phyloP scores from a whole-genome alignment of 1,140 invertebrate genomes.

The Venturia canescens region DNA sequence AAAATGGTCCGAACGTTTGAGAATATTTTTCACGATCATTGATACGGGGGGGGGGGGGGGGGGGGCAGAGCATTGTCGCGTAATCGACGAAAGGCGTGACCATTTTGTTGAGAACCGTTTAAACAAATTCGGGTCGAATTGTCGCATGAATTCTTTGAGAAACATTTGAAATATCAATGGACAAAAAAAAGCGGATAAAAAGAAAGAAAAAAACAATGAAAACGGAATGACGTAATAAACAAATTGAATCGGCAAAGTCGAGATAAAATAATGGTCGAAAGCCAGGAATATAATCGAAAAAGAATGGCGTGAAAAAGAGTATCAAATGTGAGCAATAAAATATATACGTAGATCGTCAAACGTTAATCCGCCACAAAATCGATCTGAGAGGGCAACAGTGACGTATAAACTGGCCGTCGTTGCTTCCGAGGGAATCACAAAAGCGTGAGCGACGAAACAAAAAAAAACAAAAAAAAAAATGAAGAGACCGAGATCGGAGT shows the following conservation, averaged over 20 bases:
- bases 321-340: background rate
- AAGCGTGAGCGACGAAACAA: background rate
- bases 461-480: slow-evolving; percentile 10
- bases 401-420: slow-evolving; percentile 10
- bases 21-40: too few species aligned
- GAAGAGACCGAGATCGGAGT: background rate
- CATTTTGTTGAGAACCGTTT: slow-evolving; percentile 9
- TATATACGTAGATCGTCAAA: too few species aligned
- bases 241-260: too few species aligned
- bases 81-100: background rate
- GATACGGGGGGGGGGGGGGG: too few species aligned
- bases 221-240: background rate
- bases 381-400: background rate
- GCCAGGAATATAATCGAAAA: background rate
- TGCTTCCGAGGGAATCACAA: slow-evolving; percentile 2
- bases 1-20: background rate
- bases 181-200: background rate
- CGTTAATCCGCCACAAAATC: background rate
- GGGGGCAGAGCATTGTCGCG: too few species aligned
- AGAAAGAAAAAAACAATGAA: background rate
- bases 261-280: background rate
- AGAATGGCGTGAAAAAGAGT: slow-evolving; percentile 1
- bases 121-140: slow-evolving; percentile 48
- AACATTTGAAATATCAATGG: slow-evolving; percentile 24
- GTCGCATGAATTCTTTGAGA: slow-evolving; percentile 59